Base-by-base conservation (phyloP, 2,113 vertebrate genomes). In the Numenius arquata region DNA sequence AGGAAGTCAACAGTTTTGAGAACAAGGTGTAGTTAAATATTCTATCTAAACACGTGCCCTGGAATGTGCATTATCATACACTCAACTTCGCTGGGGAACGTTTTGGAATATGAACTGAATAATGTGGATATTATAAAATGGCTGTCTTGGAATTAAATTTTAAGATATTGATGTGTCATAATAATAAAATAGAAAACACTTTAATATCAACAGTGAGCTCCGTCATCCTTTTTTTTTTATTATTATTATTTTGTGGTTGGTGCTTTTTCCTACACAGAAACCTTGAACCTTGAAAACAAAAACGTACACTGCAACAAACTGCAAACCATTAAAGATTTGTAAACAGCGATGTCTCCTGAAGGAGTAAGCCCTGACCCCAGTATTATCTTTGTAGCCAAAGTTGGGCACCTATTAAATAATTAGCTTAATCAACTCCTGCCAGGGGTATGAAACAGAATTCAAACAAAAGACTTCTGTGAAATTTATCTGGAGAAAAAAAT, bases 121-220 rank as follows among this genome's bases (percentile, higher is more conserved):
- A 85, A 96, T n/a, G 50, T 78, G 62, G 66, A 41, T 93, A 88
- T 88, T 95, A 95, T 96, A 92, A 97, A 97, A 87, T 73, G 62
- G 62, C 58, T 95, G 89, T 93, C 77, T 76, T 43, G 36, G 23
- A 91, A 95, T 94, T 93, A 80, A 70, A 92, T 92, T 91, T 75
- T 79, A 67, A 9, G 47, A 87, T 89, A 93, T 70, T 92, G 53
- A 88, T 89, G 71, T 91, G 80, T 91, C 80, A 73, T 89, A 72
- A 89, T 89, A 96, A 92, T 89, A 87, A 95, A 92, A 71, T 62
- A 92, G 62, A 93, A 88, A 92, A 70, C 53, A 79, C 40, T 79
- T 81, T 85, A 92, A 87, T 93, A 96, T 85, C 22, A 87, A 52
- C 40, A 73, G 45, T 52, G 74, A 85, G n/a, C 75, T 61, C 32